These are phyloP conservation scores for Xestia ashworthii DNA, from an alignment of 2,888 invertebrate species.

Conservation along the genomic window DNA sequence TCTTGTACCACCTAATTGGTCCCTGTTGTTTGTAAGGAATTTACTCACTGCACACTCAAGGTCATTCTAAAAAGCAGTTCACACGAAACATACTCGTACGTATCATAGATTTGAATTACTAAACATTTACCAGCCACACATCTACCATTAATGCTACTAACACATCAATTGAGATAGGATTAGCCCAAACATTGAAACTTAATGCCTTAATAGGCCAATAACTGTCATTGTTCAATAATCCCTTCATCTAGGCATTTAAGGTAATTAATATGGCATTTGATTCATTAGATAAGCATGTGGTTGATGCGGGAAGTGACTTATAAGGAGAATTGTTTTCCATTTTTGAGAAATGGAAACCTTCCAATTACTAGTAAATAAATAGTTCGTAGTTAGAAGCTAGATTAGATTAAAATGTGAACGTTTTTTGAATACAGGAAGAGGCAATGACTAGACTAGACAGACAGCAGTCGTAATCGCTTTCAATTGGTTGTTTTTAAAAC, in stretches of 20 bases:
- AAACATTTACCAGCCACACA: no score
- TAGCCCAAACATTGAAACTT: conserved; percentile 41
- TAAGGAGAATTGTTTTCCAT: background rate
- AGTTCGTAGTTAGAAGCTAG: no score
- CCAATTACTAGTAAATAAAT: no score
- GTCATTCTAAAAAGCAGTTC: background rate
- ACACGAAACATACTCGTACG: background rate
- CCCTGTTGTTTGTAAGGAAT: background rate
- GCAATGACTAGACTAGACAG: no score
- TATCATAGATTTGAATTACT: background rate
- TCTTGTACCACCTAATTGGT: background rate
- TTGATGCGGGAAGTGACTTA: background rate
- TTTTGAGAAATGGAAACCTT: background rate
- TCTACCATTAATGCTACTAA: background rate
- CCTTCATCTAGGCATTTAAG: conserved; percentile 19
- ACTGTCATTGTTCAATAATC: conserved; percentile 33
- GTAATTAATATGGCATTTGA: conserved; percentile 24
- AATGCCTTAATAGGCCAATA: conserved; percentile 36
- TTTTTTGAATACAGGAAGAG: no score
- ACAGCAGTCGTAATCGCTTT: no score
- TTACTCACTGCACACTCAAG: background rate
- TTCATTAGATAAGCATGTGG: background rate
- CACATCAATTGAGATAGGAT: conserved; percentile 20
- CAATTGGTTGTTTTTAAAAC: no score
- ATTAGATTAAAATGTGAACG: no score